Evolutionary conservation across 2,113 vertebrate species (phyloP).

Genomic region (Elachura formosa): DNA sequence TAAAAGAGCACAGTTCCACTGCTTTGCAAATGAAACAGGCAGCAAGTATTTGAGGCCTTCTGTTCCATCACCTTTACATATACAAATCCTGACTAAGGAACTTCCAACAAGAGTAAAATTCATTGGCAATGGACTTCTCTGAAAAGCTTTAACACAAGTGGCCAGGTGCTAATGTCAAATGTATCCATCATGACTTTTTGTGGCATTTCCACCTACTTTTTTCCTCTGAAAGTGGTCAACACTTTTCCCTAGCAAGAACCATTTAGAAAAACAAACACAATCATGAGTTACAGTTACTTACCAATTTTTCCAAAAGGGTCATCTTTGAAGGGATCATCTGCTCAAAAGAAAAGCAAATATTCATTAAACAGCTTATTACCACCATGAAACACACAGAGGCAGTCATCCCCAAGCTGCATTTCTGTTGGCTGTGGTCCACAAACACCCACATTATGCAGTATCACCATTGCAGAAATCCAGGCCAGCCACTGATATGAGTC

Average conservation of each 20-base stretch:
- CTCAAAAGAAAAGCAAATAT: neutral
- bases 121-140: neutral
- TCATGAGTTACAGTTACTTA: conserved; percentile 50
- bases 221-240: neutral
- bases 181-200: neutral
- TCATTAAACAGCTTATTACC: neutral
- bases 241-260: neutral
- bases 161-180: neutral
- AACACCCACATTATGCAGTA: neutral
- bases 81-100: neutral
- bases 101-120: neutral
- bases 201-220: neutral
- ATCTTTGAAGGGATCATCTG: conserved; percentile 94
- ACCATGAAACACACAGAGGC: neutral
- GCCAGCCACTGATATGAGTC: neutral
- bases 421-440: neutral
- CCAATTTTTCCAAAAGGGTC: conserved; percentile 95
- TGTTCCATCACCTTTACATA: neutral
- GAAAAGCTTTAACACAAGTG: neutral
- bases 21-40: neutral
- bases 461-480: neutral
- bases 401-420: neutral
- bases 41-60: neutral
- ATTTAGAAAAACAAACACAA: neutral
- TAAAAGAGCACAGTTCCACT: neutral